phyloP scores from a whole-genome alignment of 1,140 invertebrate species.

The Zaprionus lachaisei region DNA sequence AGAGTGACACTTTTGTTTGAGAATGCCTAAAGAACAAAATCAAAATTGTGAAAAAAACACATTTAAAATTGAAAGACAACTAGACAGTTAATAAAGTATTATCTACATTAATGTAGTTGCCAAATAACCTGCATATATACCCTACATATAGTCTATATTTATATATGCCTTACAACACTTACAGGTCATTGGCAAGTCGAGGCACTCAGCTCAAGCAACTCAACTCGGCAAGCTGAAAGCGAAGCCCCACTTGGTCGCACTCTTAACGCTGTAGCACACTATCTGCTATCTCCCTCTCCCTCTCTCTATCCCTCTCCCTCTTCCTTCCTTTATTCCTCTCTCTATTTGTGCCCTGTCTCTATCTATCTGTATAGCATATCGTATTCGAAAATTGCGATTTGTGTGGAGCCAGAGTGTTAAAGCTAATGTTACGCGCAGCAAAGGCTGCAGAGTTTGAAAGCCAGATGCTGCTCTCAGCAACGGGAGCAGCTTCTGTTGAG shows the following conservation, averaged over 20 bases:
- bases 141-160: too few species aligned
- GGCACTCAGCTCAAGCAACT: neutral
- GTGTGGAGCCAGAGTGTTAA: neutral
- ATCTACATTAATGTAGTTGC: too few species aligned
- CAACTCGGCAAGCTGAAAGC: neutral
- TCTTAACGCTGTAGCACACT: neutral
- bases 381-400: slow-evolving; percentile 13
- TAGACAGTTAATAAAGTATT: too few species aligned
- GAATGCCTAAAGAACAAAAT: too few species aligned
- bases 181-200: neutral
- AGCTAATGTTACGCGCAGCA: slow-evolving; percentile 13
- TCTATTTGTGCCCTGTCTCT: neutral
- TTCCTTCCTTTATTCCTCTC: neutral
- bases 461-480: slow-evolving; percentile 23
- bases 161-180: neutral
- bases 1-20: too few species aligned
- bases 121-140: too few species aligned
- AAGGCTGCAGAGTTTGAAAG: slow-evolving; percentile 52
- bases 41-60: too few species aligned
- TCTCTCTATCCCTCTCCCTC: neutral
- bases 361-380: neutral
- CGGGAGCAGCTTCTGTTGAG: neutral
- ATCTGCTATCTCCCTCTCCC: neutral
- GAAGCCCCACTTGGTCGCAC: slow-evolving; percentile 2
- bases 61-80: too few species aligned